Percentiles rank a stretch among this genome's conserved stretches.
phyloP scores from a whole-genome alignment of 2,797 vertebrate species.

The Phataginus tricuspis region DNA sequence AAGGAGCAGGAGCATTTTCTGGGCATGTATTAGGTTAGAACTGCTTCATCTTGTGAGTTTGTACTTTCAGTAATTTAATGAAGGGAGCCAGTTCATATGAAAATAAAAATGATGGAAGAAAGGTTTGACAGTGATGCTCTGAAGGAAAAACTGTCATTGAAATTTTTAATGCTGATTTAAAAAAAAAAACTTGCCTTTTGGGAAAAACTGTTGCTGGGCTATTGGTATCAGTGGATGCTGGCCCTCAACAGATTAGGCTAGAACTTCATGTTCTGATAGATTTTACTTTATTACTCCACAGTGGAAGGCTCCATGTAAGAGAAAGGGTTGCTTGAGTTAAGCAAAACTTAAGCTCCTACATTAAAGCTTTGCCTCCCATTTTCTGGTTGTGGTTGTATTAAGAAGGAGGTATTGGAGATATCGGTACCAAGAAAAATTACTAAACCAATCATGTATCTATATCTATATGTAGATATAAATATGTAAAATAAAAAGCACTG shows the following conservation, averaged over 20 bases:
- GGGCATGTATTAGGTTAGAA: slow-evolving; percentile 51
- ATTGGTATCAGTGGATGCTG: slow-evolving; percentile 22
- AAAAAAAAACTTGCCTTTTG: neutral
- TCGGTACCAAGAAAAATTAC: neutral
- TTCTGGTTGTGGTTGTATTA: slow-evolving; percentile 12
- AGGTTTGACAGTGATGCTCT: slow-evolving; percentile 77
- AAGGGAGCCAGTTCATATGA: slow-evolving; percentile 7
- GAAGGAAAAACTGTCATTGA: slow-evolving; percentile 80
- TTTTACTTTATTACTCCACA: neutral
- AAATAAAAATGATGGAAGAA: slow-evolving; percentile 45
- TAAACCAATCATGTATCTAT: neutral
- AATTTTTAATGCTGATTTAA: slow-evolving; percentile 77
- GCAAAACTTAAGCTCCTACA: slow-evolving; percentile 48
- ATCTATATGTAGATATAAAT: too few relatives aligned
- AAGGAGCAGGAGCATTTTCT: slow-evolving; percentile 39
- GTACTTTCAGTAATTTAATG: slow-evolving; percentile 65
- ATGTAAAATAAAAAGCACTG: neutral
- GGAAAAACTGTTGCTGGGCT: slow-evolving; percentile 70
- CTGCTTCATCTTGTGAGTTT: slow-evolving; percentile 58
- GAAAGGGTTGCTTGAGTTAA: neutral
- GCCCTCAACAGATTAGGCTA: neutral
- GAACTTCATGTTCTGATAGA: neutral
- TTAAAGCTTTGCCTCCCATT: slow-evolving; percentile 63
- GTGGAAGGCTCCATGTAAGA: neutral
- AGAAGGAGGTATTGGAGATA: neutral